These are phyloP conservation scores for Sinotaia quadrata DNA, from an alignment of 2,888 invertebrate genomes.

Conservation along the genomic window DNA sequence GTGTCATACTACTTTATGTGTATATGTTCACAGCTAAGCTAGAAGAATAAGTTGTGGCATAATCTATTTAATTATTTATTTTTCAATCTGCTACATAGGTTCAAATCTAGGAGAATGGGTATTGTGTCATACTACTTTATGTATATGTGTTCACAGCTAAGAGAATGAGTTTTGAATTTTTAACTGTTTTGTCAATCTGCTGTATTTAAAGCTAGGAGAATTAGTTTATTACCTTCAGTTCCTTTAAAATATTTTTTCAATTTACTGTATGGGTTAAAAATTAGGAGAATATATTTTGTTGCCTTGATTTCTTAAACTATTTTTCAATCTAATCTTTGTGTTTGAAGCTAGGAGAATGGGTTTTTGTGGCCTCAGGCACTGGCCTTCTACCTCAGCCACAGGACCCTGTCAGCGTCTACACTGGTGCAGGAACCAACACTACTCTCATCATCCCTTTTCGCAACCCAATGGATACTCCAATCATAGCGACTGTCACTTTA, in stretches of 20 bases:
- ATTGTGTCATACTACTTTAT: too few relatives aligned
- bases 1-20: too few relatives aligned
- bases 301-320: not conserved
- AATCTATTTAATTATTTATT: too few relatives aligned
- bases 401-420: slow-evolving; percentile 66
- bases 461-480: slow-evolving; percentile 69
- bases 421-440: slow-evolving; percentile 65
- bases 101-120: too few relatives aligned
- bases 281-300: not conserved
- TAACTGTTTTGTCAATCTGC: too few relatives aligned
- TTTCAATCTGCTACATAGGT: too few relatives aligned
- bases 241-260: not conserved
- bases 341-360: slow-evolving; percentile 69
- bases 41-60: too few relatives aligned
- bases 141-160: too few relatives aligned
- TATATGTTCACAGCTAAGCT: too few relatives aligned
- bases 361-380: slow-evolving; percentile 65
- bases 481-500: slow-evolving; percentile 63
- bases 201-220: too few relatives aligned
- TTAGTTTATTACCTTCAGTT: too few relatives aligned
- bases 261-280: not conserved
- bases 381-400: slow-evolving; percentile 68
- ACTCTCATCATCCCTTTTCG: slow-evolving; percentile 71
- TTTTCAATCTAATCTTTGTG: not conserved
- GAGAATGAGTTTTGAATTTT: too few relatives aligned